Percentiles rank a stretch among this genome's conserved stretches.
Evolutionary conservation across 2,113 vertebrate genomes (phyloP).

Genomic region (Mormyrus iriodes): DNA sequence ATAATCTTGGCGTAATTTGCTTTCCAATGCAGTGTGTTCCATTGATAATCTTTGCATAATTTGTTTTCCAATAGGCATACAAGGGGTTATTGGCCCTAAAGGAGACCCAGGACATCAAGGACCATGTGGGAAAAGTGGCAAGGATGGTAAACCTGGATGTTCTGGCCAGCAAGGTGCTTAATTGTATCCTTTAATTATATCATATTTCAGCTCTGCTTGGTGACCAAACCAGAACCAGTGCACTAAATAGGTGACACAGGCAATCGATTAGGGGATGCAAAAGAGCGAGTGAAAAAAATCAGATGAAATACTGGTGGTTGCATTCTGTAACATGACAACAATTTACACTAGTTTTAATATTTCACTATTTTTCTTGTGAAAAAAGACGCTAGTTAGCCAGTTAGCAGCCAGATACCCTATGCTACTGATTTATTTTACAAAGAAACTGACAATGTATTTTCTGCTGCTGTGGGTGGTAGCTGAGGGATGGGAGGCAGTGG

Average conservation of each 20-base stretch:
- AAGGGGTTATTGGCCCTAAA: slow-evolving; percentile 33
- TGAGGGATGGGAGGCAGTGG: neutral
- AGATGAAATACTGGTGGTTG: neutral
- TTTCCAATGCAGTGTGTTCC: neutral
- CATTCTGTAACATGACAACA: neutral
- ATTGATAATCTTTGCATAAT: neutral
- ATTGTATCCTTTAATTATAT: neutral
- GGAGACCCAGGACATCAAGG: slow-evolving; percentile 46
- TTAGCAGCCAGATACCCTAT: neutral
- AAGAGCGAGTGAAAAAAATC: neutral
- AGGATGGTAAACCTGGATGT: slow-evolving; percentile 37
- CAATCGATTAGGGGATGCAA: neutral
- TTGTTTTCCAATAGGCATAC: slow-evolving; percentile 19
- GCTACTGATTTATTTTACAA: neutral
- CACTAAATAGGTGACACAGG: neutral
- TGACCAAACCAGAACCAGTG: neutral
- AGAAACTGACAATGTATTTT: neutral
- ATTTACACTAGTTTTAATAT: neutral
- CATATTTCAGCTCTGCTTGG: neutral
- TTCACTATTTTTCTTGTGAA: neutral
- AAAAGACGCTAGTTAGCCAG: neutral
- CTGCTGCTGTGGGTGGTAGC: neutral
- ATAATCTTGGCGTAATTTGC: neutral
- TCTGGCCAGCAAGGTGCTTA: slow-evolving; percentile 47
- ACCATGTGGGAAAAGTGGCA: slow-evolving; percentile 32